Percentiles rank a stretch among this genome's conserved stretches.
These are phyloP conservation scores for Salvator merianae DNA, from an alignment of 2,113 vertebrate genomes.

Conservation along the genomic window DNA sequence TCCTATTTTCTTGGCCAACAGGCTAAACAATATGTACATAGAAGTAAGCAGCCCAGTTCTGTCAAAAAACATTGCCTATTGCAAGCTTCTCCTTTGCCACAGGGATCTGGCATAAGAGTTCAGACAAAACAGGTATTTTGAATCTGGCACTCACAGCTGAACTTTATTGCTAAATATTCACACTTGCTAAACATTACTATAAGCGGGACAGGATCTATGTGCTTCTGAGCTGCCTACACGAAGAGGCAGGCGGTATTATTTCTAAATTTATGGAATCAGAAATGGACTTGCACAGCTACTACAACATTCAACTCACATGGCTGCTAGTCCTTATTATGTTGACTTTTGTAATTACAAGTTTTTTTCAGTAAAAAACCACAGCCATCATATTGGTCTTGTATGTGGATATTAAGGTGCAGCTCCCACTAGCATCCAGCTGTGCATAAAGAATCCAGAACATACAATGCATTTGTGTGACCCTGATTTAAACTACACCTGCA, in stretches of 20 bases:
- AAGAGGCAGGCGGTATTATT: neutral
- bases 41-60: slow-evolving; percentile 22
- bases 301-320: neutral
- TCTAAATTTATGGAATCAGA: neutral
- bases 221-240: neutral
- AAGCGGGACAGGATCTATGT: neutral
- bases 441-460: neutral
- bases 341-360: too few relatives aligned
- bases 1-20: slow-evolving; percentile 29
- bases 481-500: neutral
- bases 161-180: neutral
- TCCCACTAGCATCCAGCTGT: neutral
- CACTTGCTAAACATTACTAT: neutral
- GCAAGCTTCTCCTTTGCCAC: slow-evolving; percentile 14
- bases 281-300: neutral
- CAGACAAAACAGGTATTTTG: slow-evolving; percentile 18
- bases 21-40: neutral
- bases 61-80: slow-evolving; percentile 6
- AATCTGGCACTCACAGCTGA: neutral
- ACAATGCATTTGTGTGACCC: neutral
- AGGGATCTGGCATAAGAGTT: neutral
- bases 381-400: neutral
- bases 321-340: neutral
- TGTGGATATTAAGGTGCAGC: neutral
- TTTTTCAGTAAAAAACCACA: neutral